Evolutionary conservation across 1,140 invertebrate genomes (phyloP), one percentile per base, ranked within the genome.

Genomic region (Drosophila sulfurigaster): DNA sequence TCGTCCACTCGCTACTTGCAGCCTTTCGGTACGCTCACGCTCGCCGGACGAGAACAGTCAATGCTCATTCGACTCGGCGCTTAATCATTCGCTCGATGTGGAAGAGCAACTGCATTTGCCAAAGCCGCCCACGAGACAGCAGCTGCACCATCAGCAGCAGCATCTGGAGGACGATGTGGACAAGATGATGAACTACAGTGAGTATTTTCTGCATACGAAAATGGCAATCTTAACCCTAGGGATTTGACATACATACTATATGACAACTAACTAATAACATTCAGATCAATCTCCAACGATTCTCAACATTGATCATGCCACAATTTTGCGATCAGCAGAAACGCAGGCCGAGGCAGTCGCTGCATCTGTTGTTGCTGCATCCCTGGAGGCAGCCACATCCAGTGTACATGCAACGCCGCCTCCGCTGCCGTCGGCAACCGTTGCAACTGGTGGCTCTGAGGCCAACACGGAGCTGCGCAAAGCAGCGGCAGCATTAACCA

Each of bases 61-160:
- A 75, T 96, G 96, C 41, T 97, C 96, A 69, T 93, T 97, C 71
- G 97, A 98, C 92, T 97, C 96, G 0, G 96, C 97, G 82, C 91
- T 97, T 57, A 97, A 97, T 93, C 95, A 96, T 69, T 97, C 96
- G 5, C 95, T 96, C 54, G 96, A 96, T 76, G 96, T 97, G 81
- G 95, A 96, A 79, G 95, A 96, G 15, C 85, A 73, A 3, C 68
- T 69, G 16, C 78, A 73, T 1, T 74, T 69, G n/a, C 78, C 60
- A 6, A 78, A 81, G 48, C 65, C 58, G n/a, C 75, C 65, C 4
- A 30, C 51, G 28, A 38, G 71, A 30, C 16, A 52, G 43, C 6
- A 20, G 10, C 70, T 48, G 43, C 6, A 20, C 5, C 70, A 63
- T n/a, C 62, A 79, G 6, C 52, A 71, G 10, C 75, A 74, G 28